These are phyloP conservation scores for Clarias laeviceps DNA, from an alignment of 2,797 vertebrate genomes.

Conservation along the genomic window DNA sequence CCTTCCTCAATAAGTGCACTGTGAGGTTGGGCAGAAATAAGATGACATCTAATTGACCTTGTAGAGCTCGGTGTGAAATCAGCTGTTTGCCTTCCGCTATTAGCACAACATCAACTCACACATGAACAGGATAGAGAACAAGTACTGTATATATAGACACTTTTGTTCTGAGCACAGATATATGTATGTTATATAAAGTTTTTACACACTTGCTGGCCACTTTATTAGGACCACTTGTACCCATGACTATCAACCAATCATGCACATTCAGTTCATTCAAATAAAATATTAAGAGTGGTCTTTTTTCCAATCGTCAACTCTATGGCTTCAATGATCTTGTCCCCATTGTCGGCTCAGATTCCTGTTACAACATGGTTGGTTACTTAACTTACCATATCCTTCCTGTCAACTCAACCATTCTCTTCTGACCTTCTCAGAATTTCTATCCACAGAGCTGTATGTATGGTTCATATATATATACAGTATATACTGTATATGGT, in stretches of 20 bases:
- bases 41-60: not conserved
- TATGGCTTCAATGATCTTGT: not conserved
- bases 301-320: not conserved
- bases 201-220: not conserved
- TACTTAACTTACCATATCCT: not conserved
- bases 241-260: not conserved
- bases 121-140: not conserved
- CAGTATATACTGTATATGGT: too few species aligned
- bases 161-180: not conserved
- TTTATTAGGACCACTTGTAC: not conserved
- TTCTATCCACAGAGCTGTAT: not conserved
- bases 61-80: not conserved
- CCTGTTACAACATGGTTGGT: not conserved
- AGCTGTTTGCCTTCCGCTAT: not conserved
- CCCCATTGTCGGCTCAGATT: not conserved
- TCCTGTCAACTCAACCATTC: not conserved
- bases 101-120: not conserved
- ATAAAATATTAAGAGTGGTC: not conserved
- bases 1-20: not conserved
- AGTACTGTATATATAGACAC: not conserved
- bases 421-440: not conserved
- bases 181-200: not conserved
- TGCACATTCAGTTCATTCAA: not conserved
- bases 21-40: not conserved
- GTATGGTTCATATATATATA: not conserved